A percentile compares a stretch with the other conserved stretches of the same genome.
These are phyloP conservation scores for Pyrocephalus nanus DNA, from an alignment of 2,797 vertebrate species.

Conservation along the genomic window DNA sequence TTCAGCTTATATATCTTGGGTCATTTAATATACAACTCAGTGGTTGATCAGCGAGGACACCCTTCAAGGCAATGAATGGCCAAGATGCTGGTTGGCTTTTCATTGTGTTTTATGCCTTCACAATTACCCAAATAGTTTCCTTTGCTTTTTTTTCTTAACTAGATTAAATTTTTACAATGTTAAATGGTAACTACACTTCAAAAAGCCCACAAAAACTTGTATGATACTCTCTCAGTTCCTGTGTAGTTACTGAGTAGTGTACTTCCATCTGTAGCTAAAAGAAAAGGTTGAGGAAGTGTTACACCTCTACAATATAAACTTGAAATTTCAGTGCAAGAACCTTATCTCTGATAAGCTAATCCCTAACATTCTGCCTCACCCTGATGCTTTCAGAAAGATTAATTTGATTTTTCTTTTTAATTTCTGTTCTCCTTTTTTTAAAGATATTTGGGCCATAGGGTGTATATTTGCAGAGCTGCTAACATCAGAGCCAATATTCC, in stretches of 20 bases:
- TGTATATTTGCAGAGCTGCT: slow-evolving; percentile 99
- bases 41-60: neutral
- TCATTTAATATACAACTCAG: neutral
- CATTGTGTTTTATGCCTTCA: neutral
- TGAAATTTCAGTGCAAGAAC: neutral
- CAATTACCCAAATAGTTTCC: neutral
- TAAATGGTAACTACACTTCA: neutral
- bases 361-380: neutral
- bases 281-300: neutral
- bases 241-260: neutral
- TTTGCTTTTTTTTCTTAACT: neutral
- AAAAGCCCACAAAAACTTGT: neutral
- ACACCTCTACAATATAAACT: neutral
- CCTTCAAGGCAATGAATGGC: neutral
- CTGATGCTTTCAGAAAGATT: slow-evolving; percentile 62
- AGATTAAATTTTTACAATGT: neutral
- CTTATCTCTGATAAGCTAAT: slow-evolving; percentile 9
- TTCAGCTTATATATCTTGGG: neutral
- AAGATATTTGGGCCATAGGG: slow-evolving; percentile 99
- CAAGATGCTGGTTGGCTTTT: neutral
- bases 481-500: slow-evolving; percentile 99
- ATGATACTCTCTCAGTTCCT: neutral
- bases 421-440: slow-evolving; percentile 74
- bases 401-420: slow-evolving; percentile 39
- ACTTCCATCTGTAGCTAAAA: neutral